These are phyloP conservation scores for Calephelis virginiensis DNA, from an alignment of 1,140 invertebrate species.

Conservation along the genomic window DNA sequence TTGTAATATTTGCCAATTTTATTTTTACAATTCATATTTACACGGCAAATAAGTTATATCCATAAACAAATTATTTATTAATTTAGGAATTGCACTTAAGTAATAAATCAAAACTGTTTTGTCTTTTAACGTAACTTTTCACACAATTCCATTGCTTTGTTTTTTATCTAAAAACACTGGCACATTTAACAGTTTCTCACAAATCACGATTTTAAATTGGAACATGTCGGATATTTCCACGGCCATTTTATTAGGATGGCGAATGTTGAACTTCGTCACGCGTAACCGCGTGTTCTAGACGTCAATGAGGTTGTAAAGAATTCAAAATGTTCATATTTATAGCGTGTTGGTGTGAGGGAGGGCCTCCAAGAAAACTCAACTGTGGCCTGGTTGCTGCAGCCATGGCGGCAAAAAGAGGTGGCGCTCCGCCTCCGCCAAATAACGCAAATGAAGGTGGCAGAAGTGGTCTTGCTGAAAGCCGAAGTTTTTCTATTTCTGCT, in stretches of 20 bases:
- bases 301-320: constrained; percentile 73
- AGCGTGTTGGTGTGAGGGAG: constrained; percentile 67
- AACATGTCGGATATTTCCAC: constrained; percentile 37
- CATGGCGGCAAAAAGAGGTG: constrained; percentile 71
- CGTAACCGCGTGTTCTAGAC: constrained; percentile 52
- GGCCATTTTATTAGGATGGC: constrained; percentile 51
- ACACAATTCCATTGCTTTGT: constrained; percentile 1
- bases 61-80: constrained; percentile 6
- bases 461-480: constrained; percentile 64
- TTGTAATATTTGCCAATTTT: constrained; percentile 17
- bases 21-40: constrained; percentile 19
- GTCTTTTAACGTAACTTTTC: constrained; percentile 1
- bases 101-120: constrained; percentile 20
- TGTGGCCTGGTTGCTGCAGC: constrained; percentile 67
- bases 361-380: constrained; percentile 67
- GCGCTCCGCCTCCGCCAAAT: constrained; percentile 66
- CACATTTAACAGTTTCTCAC: constrained; percentile 18
- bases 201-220: constrained; percentile 16
- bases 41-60: constrained; percentile 12
- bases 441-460: constrained; percentile 66
- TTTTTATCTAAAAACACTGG: constrained; percentile 17
- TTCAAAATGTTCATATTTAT: constrained; percentile 75
- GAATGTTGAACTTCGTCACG: constrained; percentile 44
- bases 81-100: constrained; percentile 38
- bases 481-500: constrained; percentile 91